Evolutionary conservation across 2,888 invertebrate genomes (phyloP).

Genomic region (Lasius platythorax): DNA sequence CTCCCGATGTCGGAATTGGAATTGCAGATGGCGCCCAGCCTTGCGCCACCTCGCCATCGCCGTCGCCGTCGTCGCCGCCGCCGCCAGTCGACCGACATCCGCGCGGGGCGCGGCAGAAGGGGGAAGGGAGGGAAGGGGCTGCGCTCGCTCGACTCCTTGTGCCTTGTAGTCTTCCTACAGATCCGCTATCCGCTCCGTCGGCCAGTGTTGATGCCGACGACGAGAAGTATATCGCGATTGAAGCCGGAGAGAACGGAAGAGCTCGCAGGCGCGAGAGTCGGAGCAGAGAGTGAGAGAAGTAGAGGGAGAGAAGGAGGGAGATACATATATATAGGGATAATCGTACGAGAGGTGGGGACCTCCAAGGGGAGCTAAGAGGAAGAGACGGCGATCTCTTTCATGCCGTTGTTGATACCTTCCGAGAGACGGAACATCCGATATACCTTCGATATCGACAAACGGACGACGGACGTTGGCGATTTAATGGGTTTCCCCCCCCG

Average conservation of each 20-base stretch:
- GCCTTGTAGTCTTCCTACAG: constrained; percentile 63
- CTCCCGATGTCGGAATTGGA: constrained; percentile 73
- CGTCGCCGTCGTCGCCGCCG: constrained; percentile 64
- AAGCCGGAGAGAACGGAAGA: constrained; percentile 46
- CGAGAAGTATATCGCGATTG: constrained; percentile 62
- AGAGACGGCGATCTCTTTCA: constrained; percentile 38
- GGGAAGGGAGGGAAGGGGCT: constrained; percentile 59
- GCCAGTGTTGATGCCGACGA: constrained; percentile 59
- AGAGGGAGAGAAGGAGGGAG: background rate
- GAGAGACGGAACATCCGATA: background rate
- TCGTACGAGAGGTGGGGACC: constrained; percentile 7
- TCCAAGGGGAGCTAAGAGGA: constrained; percentile 26
- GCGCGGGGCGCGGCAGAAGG: constrained; percentile 39
- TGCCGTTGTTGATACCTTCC: constrained; percentile 29
- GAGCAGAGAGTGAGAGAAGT: constrained; percentile 9
- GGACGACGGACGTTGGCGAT: background rate
- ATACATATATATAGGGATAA: background rate
- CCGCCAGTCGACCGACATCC: constrained; percentile 9
- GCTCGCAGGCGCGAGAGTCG: background rate
- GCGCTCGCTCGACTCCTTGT: constrained; percentile 56
- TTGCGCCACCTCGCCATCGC: constrained; percentile 76
- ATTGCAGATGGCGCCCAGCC: constrained; percentile 82
- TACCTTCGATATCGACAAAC: background rate
- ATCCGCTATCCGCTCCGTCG: constrained; percentile 61
- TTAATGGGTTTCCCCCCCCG: background rate